Percentiles rank a stretch among this genome's conserved stretches.
These are phyloP conservation scores for Oryzias javanicus DNA, from an alignment of 2,113 vertebrate species.

Conservation along the genomic window DNA sequence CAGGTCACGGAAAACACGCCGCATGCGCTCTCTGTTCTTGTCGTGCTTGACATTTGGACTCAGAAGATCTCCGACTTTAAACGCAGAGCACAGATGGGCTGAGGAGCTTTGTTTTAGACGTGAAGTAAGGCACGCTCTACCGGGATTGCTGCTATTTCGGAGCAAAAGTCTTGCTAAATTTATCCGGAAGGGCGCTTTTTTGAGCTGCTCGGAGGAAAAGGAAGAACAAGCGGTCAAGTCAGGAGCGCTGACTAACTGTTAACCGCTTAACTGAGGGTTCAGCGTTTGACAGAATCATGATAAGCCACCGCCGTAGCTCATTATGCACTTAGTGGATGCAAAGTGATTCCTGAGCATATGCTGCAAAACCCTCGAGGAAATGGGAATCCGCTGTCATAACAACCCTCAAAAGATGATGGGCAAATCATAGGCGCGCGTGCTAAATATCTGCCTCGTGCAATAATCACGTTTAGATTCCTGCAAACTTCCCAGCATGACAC, in stretches of 20 bases:
- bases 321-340: slow-evolving; percentile 13
- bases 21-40: slow-evolving; percentile 31
- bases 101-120: slow-evolving; percentile 42
- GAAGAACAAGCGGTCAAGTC: slow-evolving; percentile 1
- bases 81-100: slow-evolving; percentile 39
- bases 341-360: slow-evolving; percentile 36
- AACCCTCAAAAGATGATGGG: slow-evolving; percentile 19
- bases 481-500: slow-evolving; percentile 4
- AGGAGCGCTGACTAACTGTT: neutral
- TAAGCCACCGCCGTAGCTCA: slow-evolving; percentile 2
- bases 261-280: slow-evolving; percentile 11
- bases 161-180: slow-evolving; percentile 2
- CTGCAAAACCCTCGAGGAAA: slow-evolving; percentile 19
- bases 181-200: neutral
- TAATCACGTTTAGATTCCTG: slow-evolving; percentile 2
- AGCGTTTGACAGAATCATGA: neutral
- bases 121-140: slow-evolving; percentile 30
- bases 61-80: slow-evolving; percentile 31
- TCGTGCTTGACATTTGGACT: slow-evolving; percentile 42
- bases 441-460: slow-evolving; percentile 10
- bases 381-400: slow-evolving; percentile 17
- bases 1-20: slow-evolving; percentile 38
- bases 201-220: neutral
- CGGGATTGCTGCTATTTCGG: slow-evolving; percentile 26
- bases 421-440: slow-evolving; percentile 6